A percentile compares a stretch with the other conserved stretches of the same genome.
Conservation (phyloP, 92 coral and sea anemone genomes). For the Epizoanthus scotinus region DNA sequence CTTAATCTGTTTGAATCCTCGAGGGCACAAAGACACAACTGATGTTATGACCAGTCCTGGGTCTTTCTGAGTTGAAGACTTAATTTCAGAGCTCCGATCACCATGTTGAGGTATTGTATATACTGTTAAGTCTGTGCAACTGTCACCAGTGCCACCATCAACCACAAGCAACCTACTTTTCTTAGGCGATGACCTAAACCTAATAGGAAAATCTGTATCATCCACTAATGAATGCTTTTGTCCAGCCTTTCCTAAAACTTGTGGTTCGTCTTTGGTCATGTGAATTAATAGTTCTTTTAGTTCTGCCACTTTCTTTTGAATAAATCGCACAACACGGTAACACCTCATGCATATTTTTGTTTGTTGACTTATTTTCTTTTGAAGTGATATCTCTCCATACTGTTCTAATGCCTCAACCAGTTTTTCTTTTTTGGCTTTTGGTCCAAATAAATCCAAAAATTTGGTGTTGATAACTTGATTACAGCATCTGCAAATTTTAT, state of each 20-base stretch:
- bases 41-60: background rate
- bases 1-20: background rate
- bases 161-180: background rate
- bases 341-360: background rate
- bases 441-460: background rate
- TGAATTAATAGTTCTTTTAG: background rate
- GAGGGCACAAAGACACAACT: background rate
- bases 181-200: background rate
- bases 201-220: background rate
- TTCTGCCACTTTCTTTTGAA: background rate
- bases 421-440: background rate
- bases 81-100: background rate
- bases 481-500: background rate
- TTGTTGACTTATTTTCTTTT: background rate
- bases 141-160: background rate
- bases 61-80: background rate
- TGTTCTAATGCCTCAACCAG: background rate
- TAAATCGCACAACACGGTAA: background rate
- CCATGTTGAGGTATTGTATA: slow-evolving; percentile 1
- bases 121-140: background rate
- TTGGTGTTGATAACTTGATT: background rate
- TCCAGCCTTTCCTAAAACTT: background rate
- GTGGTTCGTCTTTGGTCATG: background rate
- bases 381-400: background rate
- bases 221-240: background rate